These are phyloP conservation scores for Archilochus colubris DNA, from an alignment of 2,113 vertebrate genomes.

Conservation along the genomic window DNA sequence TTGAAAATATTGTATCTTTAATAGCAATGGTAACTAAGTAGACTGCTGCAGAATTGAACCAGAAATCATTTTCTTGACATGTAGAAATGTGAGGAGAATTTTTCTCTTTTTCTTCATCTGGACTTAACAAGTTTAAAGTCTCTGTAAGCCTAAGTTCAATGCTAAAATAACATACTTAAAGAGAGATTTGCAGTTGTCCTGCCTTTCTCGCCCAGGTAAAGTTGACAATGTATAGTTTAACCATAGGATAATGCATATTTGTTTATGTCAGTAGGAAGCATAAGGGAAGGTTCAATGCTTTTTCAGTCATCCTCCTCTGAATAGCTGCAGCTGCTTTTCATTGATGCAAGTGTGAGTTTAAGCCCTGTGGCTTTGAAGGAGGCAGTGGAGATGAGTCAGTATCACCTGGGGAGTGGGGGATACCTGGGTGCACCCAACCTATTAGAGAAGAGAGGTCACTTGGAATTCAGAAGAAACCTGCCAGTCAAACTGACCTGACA, in stretches of 20 bases:
- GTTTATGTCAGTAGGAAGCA: neutral
- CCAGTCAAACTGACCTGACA: neutral
- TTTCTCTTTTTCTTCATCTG: neutral
- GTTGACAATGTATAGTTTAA: neutral
- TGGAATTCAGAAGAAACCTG: neutral
- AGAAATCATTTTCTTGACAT: neutral
- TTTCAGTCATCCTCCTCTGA: neutral
- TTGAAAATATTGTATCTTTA: neutral
- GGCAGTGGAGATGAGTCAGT: neutral
- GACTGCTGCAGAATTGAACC: neutral
- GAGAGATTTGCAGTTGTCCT: neutral
- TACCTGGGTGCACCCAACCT: neutral
- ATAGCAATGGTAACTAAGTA: neutral
- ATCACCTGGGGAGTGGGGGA: neutral
- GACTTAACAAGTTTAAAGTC: neutral
- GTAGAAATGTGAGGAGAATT: neutral
- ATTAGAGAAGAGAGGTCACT: neutral
- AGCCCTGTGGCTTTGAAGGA: neutral
- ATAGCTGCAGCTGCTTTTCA: neutral
- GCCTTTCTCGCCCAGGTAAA: neutral
- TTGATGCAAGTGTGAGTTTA: neutral
- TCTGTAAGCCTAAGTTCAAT: neutral
- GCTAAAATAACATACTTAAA: neutral
- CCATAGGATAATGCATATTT: neutral
- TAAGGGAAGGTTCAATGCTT: neutral